A percentile compares a stretch with the other conserved stretches of the same genome.
phyloP scores from a whole-genome alignment of 2,797 vertebrate species.

The Gastrophryne carolinensis region DNA sequence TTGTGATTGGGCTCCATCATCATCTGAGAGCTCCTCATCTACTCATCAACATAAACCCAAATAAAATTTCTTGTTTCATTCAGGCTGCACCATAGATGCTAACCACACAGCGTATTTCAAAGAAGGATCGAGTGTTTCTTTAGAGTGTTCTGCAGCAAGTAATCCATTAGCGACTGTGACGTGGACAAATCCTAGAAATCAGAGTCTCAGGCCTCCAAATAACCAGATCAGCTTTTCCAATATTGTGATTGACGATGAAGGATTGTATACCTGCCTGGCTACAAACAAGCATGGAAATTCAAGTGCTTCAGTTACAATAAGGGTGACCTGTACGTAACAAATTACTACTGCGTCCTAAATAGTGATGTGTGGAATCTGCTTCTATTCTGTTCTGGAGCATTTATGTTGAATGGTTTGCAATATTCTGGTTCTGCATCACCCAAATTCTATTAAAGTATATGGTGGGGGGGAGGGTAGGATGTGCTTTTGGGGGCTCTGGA shows the following conservation, averaged over 20 bases:
- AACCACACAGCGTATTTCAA: not conserved
- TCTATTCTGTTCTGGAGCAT: no score
- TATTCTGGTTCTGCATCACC: no score
- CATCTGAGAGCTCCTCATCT: no score
- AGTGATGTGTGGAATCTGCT: no score
- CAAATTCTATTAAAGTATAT: no score
- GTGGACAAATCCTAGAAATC: not conserved
- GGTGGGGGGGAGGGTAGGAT: no score
- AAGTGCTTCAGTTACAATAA: not conserved
- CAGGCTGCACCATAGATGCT: not conserved
- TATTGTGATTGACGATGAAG: not conserved
- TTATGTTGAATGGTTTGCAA: no score
- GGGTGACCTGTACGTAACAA: slow-evolving; percentile 2
- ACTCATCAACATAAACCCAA: no score
- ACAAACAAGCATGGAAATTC: not conserved
- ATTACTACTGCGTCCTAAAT: no score
- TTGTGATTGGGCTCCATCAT: no score
- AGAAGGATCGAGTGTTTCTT: not conserved
- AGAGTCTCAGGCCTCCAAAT: not conserved
- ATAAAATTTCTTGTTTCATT: not conserved
- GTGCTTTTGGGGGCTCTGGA: no score
- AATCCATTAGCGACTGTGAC: not conserved
- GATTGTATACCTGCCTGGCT: not conserved
- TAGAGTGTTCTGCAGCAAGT: not conserved
- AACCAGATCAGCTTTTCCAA: not conserved